Percentiles rank a stretch among this genome's conserved stretches.
Evolutionary conservation across 2,797 vertebrate species (phyloP).

Genomic region (Fistularia commersonii): DNA sequence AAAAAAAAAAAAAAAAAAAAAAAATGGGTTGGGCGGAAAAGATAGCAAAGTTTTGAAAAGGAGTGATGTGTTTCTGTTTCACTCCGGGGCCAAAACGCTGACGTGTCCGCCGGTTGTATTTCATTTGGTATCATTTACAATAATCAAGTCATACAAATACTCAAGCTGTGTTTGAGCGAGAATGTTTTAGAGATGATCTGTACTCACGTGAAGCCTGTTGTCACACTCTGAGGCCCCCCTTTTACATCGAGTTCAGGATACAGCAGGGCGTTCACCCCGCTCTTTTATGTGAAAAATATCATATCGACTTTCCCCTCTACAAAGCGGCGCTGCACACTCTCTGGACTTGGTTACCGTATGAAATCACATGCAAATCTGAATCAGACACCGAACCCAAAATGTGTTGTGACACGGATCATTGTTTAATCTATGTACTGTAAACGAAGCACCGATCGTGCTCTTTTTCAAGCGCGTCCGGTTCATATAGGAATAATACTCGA

Average conservation of each 20-base stretch:
- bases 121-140: conserved; percentile 54
- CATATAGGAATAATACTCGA: too few relatives aligned
- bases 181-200: conserved; percentile 51
- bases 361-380: too few relatives aligned
- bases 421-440: too few relatives aligned
- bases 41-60: conserved; percentile 76
- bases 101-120: conserved; percentile 45
- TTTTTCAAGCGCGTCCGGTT: too few relatives aligned
- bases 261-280: conserved; percentile 39
- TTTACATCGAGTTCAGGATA: conserved; percentile 29
- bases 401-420: too few relatives aligned
- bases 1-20: conserved; percentile 27
- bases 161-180: conserved; percentile 18
- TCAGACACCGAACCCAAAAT: too few relatives aligned
- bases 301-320: conserved; percentile 25
- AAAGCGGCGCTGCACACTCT: conserved; percentile 14
- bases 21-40: conserved; percentile 51
- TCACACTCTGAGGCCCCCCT: conserved; percentile 38
- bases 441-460: too few relatives aligned
- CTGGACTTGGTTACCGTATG: too few relatives aligned
- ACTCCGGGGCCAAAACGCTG: conserved; percentile 48
- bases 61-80: conserved; percentile 54
- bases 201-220: conserved; percentile 24
- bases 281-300: conserved; percentile 34
- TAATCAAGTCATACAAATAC: conserved; percentile 43